These are phyloP conservation scores for Sebastiscus albofasciatus DNA, from an alignment of 2,797 vertebrate genomes.

Conservation along the genomic window DNA sequence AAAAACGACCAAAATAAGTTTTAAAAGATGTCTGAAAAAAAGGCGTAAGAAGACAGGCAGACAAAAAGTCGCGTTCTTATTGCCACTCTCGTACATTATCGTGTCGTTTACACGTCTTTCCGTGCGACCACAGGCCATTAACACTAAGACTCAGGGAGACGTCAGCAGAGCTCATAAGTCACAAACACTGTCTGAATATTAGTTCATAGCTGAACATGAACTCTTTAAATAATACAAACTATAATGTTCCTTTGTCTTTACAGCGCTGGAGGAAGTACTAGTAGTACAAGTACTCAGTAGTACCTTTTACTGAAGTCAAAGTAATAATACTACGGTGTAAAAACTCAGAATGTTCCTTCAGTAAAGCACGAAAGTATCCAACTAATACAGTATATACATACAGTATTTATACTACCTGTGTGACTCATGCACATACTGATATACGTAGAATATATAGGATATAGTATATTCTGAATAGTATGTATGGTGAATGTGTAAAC, in stretches of 20 bases:
- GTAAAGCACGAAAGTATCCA: not conserved
- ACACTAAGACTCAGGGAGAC: not conserved
- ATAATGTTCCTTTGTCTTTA: not conserved
- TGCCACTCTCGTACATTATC: too few relatives aligned
- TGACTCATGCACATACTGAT: too few relatives aligned
- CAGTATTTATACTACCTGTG: not conserved
- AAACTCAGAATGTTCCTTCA: not conserved
- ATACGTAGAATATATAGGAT: too few relatives aligned
- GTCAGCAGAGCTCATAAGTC: constrained; percentile 11
- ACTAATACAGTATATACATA: too few relatives aligned
- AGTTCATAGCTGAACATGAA: not conserved
- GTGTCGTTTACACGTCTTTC: too few relatives aligned
- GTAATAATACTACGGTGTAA: not conserved
- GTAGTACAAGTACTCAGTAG: too few relatives aligned
- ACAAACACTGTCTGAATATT: not conserved
- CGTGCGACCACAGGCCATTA: not conserved
- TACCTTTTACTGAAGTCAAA: not conserved
- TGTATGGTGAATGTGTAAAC: not conserved
- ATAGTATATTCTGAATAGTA: not conserved
- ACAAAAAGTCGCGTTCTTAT: too few relatives aligned
- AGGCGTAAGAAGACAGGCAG: too few relatives aligned
- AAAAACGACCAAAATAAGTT: too few relatives aligned
- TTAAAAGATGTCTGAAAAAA: too few relatives aligned
- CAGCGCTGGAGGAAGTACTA: not conserved
- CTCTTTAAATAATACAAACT: not conserved